Evolutionary conservation across 2,113 vertebrate genomes (phyloP).

Genomic region (Labeo catla): DNA sequence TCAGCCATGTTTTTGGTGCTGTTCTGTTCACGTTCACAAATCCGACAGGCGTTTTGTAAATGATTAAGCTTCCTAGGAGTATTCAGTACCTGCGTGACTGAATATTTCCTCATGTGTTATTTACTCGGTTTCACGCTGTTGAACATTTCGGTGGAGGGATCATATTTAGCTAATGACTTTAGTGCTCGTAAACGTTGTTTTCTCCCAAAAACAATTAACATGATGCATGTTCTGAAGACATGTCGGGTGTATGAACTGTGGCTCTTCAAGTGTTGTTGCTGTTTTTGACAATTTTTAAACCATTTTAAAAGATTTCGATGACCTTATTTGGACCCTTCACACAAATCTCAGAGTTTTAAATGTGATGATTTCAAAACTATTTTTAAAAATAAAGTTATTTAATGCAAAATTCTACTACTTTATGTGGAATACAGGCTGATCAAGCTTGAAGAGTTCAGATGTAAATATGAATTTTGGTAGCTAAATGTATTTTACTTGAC

Average conservation of each 20-base stretch:
- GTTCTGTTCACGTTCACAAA: slow-evolving; percentile 53
- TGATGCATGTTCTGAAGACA: slow-evolving; percentile 54
- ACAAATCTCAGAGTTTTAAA: slow-evolving; percentile 36
- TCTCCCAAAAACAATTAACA: slow-evolving; percentile 7
- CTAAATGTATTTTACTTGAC: slow-evolving; percentile 86
- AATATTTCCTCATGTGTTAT: slow-evolving; percentile 35
- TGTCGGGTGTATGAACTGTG: slow-evolving; percentile 56
- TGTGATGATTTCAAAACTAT: slow-evolving; percentile 53
- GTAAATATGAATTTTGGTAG: slow-evolving; percentile 87
- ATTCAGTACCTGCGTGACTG: slow-evolving; percentile 27
- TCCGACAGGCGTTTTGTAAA: slow-evolving; percentile 37
- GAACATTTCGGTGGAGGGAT: slow-evolving; percentile 60
- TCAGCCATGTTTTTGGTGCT: slow-evolving; percentile 60
- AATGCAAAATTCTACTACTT: slow-evolving; percentile 83
- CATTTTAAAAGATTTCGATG: slow-evolving; percentile 16
- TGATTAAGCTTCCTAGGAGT: slow-evolving; percentile 33
- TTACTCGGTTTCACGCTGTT: slow-evolving; percentile 40
- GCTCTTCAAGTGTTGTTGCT: slow-evolving; percentile 65
- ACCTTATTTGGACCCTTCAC: slow-evolving; percentile 35
- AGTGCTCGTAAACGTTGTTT: slow-evolving; percentile 11
- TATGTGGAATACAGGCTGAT: slow-evolving; percentile 79
- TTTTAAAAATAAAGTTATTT: slow-evolving; percentile 67
- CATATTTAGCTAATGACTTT: slow-evolving; percentile 43
- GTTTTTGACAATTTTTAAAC: slow-evolving; percentile 43
- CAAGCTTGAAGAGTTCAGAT: slow-evolving; percentile 87